Conservation (phyloP, 2,888 invertebrate genomes). For the Anaspis maculata region DNA sequence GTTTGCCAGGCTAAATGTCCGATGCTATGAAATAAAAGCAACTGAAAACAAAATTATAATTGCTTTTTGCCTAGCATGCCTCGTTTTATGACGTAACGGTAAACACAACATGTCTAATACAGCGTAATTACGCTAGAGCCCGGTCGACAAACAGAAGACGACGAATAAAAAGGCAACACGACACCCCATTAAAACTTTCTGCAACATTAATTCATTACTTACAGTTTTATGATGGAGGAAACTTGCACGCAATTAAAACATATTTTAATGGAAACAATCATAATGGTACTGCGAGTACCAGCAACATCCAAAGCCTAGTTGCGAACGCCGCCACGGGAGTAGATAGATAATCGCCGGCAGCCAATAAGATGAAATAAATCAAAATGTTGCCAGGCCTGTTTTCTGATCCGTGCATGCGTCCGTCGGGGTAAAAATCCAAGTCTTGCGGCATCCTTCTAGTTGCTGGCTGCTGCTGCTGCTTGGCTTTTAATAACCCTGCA, state of each 20-base stretch:
- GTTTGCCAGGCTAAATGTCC: no score
- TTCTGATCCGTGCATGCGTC: slow-evolving; percentile 3
- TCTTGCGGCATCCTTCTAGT: no score
- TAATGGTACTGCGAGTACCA: no score
- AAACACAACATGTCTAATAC: slow-evolving; percentile 13
- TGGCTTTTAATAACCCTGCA: no score
- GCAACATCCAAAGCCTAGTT: slow-evolving; percentile 8
- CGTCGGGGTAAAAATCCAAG: no score
- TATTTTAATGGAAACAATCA: slow-evolving; percentile 11
- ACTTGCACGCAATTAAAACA: slow-evolving; percentile 9
- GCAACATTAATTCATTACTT: slow-evolving; percentile 20
- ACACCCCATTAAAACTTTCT: slow-evolving; percentile 22
- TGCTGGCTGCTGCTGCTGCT: no score
- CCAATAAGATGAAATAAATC: slow-evolving; percentile 8
- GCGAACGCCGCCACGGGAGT: no score
- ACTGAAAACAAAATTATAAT: slow-evolving; percentile 8
- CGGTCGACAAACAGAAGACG: background rate
- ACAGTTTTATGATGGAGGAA: slow-evolving; percentile 12
- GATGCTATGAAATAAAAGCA: slow-evolving; percentile 12
- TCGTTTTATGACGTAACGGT: slow-evolving; percentile 12
- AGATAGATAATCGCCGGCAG: slow-evolving; percentile 9
- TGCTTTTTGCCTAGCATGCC: slow-evolving; percentile 12
- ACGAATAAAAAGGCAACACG: slow-evolving; percentile 8
- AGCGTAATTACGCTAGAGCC: slow-evolving; percentile 9
- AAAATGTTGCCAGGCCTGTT: slow-evolving; percentile 4